Evolutionary conservation across 2,797 vertebrate species (phyloP).

Genomic region (Syndactyla subalaris): DNA sequence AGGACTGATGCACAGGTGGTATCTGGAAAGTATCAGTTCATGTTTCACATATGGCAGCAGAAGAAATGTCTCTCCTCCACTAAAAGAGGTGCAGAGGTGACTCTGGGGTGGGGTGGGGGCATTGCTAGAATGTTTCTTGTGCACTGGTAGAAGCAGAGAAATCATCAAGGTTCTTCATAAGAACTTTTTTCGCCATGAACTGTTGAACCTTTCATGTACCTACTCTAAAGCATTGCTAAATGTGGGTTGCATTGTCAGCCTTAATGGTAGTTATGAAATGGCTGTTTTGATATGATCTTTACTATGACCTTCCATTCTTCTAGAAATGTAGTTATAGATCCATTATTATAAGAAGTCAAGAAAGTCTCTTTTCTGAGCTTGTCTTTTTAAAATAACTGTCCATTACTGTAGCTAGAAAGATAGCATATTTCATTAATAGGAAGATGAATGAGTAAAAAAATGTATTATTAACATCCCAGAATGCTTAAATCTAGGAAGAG

Average conservation of each 20-base stretch:
- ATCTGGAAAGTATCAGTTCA: not conserved
- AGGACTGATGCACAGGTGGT: not conserved
- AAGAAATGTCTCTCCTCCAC: not conserved
- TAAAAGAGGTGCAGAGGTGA: not conserved
- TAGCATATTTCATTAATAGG: conserved; percentile 53
- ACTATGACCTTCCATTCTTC: conserved; percentile 46
- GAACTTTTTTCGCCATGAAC: not conserved
- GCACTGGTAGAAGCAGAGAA: not conserved
- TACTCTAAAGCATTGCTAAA: conserved; percentile 18
- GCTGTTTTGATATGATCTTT: conserved; percentile 37
- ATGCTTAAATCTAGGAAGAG: conserved; percentile 55
- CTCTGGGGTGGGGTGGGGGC: not conserved
- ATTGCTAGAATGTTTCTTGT: not conserved
- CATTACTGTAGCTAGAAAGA: conserved; percentile 20
- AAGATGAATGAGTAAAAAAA: conserved; percentile 67
- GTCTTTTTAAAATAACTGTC: conserved; percentile 52
- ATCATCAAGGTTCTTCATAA: not conserved
- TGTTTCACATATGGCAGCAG: not conserved
- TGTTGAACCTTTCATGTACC: not conserved
- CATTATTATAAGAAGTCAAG: conserved; percentile 15
- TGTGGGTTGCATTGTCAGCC: conserved; percentile 10
- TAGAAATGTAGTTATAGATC: conserved; percentile 51
- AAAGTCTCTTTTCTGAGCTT: conserved; percentile 6
- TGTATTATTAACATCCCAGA: conserved; percentile 57
- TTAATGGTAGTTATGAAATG: conserved; percentile 47